Evolutionary conservation across 2,888 invertebrate genomes (phyloP).

Genomic region (Xestia rhomboidea): DNA sequence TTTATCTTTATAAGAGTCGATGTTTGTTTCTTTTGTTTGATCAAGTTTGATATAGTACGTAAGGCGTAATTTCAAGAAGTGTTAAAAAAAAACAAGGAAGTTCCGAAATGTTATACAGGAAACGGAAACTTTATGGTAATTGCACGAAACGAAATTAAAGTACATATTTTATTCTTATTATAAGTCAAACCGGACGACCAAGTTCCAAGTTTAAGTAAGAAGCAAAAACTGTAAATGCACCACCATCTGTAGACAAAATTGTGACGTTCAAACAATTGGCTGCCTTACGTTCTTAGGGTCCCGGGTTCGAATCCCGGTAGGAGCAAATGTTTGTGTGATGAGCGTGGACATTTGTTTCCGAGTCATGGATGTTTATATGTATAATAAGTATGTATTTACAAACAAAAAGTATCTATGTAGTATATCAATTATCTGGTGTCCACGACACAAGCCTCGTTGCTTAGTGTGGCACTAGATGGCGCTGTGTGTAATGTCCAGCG

Average conservation of each 20-base stretch:
- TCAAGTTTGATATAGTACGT: background rate
- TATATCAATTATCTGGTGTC: too few relatives aligned
- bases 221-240: background rate
- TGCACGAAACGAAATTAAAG: constrained; percentile 29
- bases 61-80: constrained; percentile 8
- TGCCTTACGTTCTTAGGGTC: too few relatives aligned
- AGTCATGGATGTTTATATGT: too few relatives aligned
- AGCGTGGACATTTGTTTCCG: too few relatives aligned
- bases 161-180: constrained; percentile 4
- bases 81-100: constrained; percentile 41
- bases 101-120: constrained; percentile 40
- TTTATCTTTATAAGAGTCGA: constrained; percentile 8
- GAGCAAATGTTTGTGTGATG: too few relatives aligned
- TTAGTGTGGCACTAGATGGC: too few relatives aligned
- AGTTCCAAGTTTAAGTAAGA: background rate
- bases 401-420: too few relatives aligned
- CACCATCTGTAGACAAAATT: background rate
- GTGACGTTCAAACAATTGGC: background rate
- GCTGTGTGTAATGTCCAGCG: too few relatives aligned
- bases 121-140: constrained; percentile 42
- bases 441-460: too few relatives aligned
- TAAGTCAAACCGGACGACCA: background rate
- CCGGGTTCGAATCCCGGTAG: too few relatives aligned
- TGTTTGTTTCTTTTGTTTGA: background rate
- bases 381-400: too few relatives aligned